Evolutionary conservation across 2,888 invertebrate genomes (phyloP).

Genomic region (Trichopria drosophilae): DNA sequence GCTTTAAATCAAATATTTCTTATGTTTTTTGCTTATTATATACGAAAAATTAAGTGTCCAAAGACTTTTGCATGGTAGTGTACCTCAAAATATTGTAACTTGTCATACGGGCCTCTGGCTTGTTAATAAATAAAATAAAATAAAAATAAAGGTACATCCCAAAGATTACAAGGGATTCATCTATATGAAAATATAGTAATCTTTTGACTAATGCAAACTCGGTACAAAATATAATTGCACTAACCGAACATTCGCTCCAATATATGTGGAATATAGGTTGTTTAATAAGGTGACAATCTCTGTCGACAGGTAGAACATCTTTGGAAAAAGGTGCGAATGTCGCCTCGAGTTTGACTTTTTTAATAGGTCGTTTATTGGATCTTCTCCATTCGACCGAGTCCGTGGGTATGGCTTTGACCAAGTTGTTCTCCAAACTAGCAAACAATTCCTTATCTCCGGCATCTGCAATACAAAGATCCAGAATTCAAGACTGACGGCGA

Average conservation of each 20-base stretch:
- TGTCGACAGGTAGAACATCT: constrained; percentile 72
- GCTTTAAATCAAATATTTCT: too few species aligned
- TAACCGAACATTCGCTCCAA: constrained; percentile 92
- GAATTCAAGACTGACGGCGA: too few species aligned
- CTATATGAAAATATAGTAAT: too few species aligned
- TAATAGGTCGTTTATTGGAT: constrained; percentile 83
- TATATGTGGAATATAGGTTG: constrained; percentile 92
- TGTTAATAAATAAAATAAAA: background rate
- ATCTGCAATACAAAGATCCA: constrained; percentile 63
- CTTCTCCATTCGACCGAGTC: constrained; percentile 92
- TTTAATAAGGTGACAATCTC: constrained; percentile 77
- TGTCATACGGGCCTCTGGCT: background rate
- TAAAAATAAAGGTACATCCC: too few species aligned
- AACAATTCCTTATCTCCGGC: constrained; percentile 85
- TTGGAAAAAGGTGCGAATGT: constrained; percentile 80
- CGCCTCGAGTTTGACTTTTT: constrained; percentile 81
- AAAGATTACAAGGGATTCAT: too few species aligned
- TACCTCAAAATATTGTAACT: too few species aligned
- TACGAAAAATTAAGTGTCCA: too few species aligned
- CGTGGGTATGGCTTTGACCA: constrained; percentile 79
- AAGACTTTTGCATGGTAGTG: too few species aligned
- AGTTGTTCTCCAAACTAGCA: constrained; percentile 76
- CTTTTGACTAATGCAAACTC: too few species aligned
- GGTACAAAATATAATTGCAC: too few species aligned
- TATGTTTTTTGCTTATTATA: too few species aligned